A percentile compares a stretch with the other conserved stretches of the same genome.
Conservation (phyloP, 2,113 vertebrate species). For the Phaetusa simplex region DNA sequence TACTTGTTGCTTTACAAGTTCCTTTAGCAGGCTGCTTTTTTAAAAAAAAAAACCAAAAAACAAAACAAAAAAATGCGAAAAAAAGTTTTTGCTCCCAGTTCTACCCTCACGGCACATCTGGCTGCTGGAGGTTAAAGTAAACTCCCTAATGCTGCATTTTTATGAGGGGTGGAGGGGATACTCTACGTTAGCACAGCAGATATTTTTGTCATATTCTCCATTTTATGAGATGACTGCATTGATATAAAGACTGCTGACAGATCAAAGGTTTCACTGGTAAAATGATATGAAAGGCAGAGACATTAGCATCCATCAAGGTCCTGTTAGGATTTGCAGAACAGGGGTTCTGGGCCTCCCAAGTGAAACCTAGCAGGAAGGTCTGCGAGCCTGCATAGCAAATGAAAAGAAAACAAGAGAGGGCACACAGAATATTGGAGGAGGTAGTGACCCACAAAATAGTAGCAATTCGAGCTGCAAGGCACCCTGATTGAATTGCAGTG, state of each 20-base stretch:
- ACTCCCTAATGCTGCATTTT: constrained; percentile 20
- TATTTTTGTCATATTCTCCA: constrained; percentile 70
- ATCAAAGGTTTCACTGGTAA: constrained; percentile 87
- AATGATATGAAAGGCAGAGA: constrained; percentile 86
- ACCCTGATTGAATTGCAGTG: constrained; percentile 50
- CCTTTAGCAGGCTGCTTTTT: constrained; percentile 52
- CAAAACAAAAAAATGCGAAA: neutral
- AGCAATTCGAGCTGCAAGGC: constrained; percentile 63
- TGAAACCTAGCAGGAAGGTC: constrained; percentile 81
- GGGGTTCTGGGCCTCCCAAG: constrained; percentile 85
- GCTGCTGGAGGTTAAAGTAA: constrained; percentile 3
- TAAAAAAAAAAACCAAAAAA: neutral
- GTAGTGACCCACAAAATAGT: constrained; percentile 72
- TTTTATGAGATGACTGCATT: constrained; percentile 77
- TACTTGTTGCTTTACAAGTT: constrained; percentile 76
- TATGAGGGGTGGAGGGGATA: neutral
- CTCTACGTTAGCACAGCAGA: neutral
- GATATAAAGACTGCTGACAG: constrained; percentile 83
- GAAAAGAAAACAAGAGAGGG: constrained; percentile 75
- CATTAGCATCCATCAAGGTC: constrained; percentile 90
- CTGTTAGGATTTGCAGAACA: constrained; percentile 86
- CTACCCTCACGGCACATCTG: constrained; percentile 73
- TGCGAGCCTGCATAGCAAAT: constrained; percentile 70
- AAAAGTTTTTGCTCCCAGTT: constrained; percentile 74
- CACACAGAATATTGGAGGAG: constrained; percentile 78